Base-by-base conservation (phyloP, 2,797 vertebrate genomes). In the Apogon hyalosoma region DNA sequence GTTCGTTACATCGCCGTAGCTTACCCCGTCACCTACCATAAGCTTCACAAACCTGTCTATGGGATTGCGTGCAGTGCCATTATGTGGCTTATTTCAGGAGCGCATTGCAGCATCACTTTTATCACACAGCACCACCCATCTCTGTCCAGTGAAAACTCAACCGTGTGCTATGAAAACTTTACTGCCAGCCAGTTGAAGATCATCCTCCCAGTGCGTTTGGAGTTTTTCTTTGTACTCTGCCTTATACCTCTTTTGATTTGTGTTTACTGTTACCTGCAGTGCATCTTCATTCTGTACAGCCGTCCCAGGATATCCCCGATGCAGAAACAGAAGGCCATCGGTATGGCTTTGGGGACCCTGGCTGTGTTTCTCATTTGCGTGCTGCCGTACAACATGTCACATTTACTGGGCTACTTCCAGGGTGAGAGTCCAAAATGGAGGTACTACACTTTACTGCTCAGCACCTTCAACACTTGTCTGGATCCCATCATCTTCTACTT, bases 401-500 rank as follows among this genome's bases (percentile, higher is more conserved):
- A 96, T 1, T 8, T 96, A 33, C 28, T 93, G 10, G 91, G 93
- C 43, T 96, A 88, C 61, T n/a, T 90, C 12, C 13, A 58, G 13
- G 51, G 77, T 0, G 0, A 54, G 0, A 94, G 85, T 10, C 82
- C 90, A 0, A 0, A 3, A 1, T 96, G 95, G 95, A 88, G 94
- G 42, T 74, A 89, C 54, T 85, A 92, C 55, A 88, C 87, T 1
- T 82, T 96, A 19, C 82, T 96, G 15, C 90, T 93, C 0, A 92
- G 92, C 11, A 91, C 94, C 13, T 92, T 95, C 76, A 96, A 95
- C 50, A 93, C 93, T 7, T 95, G 94, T 8, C 80, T 95, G 51
- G 95, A 96, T 47, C 95, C 95, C 0, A 79, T 96, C 50, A 92
- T 95, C 57, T 93, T 92, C 75, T 94, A 88, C 63, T 92, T 92